phyloP scores from a whole-genome alignment of 2,113 vertebrate species.

The Semicossyphus pulcher region DNA sequence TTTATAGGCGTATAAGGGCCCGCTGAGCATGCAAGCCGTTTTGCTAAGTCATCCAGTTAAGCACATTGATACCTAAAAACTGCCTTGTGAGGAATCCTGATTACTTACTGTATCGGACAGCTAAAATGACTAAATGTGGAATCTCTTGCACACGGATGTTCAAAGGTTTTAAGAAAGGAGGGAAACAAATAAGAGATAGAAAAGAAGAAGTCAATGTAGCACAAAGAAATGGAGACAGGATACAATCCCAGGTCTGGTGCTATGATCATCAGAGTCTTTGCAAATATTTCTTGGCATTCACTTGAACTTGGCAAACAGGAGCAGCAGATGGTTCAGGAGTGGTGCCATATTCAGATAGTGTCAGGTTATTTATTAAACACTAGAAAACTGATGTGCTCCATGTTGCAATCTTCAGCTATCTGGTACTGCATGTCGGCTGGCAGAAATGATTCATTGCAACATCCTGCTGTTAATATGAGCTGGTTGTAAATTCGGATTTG shows the following conservation, averaged over 20 bases:
- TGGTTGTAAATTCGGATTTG: too few species aligned
- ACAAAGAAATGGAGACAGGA: background rate
- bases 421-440: background rate
- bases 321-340: conserved; percentile 53
- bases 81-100: background rate
- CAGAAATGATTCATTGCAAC: background rate
- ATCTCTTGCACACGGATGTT: background rate
- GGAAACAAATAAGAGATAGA: background rate
- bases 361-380: conserved; percentile 54
- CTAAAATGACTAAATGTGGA: background rate
- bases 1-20: conserved; percentile 5
- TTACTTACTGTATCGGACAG: background rate
- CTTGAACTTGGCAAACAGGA: conserved; percentile 43
- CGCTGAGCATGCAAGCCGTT: background rate
- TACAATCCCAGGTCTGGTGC: background rate
- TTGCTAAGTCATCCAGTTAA: background rate
- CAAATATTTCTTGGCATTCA: conserved; percentile 17
- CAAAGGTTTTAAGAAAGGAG: background rate
- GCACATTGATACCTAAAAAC: background rate
- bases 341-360: conserved; percentile 33
- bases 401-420: conserved; percentile 22
- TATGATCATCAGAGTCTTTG: conserved; percentile 20
- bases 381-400: conserved; percentile 12
- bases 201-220: background rate
- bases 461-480: background rate